phyloP scores from a whole-genome alignment of 2,113 vertebrate genomes.

The Myotis yumanensis region DNA sequence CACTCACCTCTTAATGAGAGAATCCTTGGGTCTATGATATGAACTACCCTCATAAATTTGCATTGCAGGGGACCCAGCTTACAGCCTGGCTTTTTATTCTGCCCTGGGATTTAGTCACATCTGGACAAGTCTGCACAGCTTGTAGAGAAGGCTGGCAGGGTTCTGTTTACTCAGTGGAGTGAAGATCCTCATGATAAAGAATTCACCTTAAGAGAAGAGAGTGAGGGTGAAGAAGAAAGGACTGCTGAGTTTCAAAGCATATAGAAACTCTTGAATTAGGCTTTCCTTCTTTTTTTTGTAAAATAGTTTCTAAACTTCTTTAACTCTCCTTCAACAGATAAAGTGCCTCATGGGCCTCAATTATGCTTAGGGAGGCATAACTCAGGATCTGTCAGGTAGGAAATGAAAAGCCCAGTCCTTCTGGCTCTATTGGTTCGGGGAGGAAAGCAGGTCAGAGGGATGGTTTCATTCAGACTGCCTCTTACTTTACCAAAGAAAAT shows the following conservation, averaged over 20 bases:
- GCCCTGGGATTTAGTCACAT: not conserved
- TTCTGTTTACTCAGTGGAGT: not conserved
- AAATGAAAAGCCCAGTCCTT: not conserved
- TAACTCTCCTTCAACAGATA: not conserved
- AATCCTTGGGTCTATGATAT: not conserved
- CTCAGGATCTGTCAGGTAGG: not conserved
- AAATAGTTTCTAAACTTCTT: slow-evolving; percentile 4
- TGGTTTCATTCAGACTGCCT: not conserved
- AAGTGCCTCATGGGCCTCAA: not conserved
- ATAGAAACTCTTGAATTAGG: not conserved
- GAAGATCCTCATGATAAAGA: not conserved
- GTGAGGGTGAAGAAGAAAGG: not conserved
- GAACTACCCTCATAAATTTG: not conserved
- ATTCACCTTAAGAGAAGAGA: not conserved
- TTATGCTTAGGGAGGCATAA: not conserved
- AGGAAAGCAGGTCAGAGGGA: not conserved
- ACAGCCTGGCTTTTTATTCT: not conserved
- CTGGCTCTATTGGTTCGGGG: not conserved
- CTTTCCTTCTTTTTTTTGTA: not conserved
- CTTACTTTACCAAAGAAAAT: not conserved
- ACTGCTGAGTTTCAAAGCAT: not conserved
- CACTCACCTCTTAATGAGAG: not conserved
- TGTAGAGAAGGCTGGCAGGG: not conserved
- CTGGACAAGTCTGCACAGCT: not conserved
- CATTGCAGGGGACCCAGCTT: not conserved